Percentiles rank a stretch among this genome's conserved stretches.
These are phyloP conservation scores for Aurelia sp. DNA, from an alignment of 30 jellyfish, hydroid and myxozoan species.

Conservation along the genomic window DNA sequence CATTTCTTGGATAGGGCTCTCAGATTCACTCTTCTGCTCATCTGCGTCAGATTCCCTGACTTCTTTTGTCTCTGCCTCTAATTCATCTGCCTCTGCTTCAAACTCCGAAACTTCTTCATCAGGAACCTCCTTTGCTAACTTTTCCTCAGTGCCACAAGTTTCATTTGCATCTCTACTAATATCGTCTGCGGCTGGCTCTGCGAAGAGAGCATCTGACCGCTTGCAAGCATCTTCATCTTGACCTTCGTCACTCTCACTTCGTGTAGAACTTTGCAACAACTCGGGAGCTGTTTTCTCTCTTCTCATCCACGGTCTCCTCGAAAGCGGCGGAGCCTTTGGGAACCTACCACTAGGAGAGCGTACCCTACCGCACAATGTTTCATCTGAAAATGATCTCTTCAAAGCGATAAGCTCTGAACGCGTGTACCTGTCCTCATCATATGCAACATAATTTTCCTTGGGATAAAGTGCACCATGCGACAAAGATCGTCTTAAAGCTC, in stretches of 20 bases:
- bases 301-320: slow-evolving; percentile 31
- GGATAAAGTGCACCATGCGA: slow-evolving; percentile 63
- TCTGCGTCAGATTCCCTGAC: neutral
- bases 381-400: slow-evolving; percentile 58
- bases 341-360: neutral
- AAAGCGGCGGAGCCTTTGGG: slow-evolving; percentile 17
- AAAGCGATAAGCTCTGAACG: slow-evolving; percentile 9
- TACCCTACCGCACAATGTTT: slow-evolving; percentile 20
- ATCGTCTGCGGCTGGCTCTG: no score
- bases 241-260: slow-evolving; percentile 1
- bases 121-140: neutral
- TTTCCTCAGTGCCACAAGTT: neutral
- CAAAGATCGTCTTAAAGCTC: slow-evolving; percentile 26
- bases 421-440: slow-evolving; percentile 14
- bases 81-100: neutral
- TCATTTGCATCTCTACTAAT: no score
- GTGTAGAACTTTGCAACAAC: slow-evolving; percentile 3
- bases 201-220: no score
- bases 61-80: neutral
- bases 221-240: no score
- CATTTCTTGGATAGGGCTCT: neutral
- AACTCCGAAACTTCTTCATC: neutral
- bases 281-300: slow-evolving; percentile 55
- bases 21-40: neutral
- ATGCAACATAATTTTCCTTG: slow-evolving; percentile 60